Base-by-base conservation (phyloP, 2,888 invertebrate genomes). In the Pyrochroa serraticornis region DNA sequence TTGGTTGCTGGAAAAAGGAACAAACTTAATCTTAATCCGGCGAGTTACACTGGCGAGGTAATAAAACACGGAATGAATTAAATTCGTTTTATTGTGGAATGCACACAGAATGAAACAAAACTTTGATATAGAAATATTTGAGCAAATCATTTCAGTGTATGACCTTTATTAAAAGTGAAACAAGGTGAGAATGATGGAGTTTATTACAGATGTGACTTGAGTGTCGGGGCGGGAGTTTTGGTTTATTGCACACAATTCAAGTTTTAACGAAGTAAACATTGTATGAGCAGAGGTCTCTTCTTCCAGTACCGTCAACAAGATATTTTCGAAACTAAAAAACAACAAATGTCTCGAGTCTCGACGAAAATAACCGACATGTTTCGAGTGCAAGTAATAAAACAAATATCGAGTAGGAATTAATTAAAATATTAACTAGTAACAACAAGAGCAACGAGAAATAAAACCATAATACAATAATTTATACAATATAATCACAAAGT, bases 131-230 rank as follows among this genome's bases (percentile, higher is more conserved):
- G 66, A 73, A 71, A 75, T 73, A 73, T 68, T 69, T 75, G 75
- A 76, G 75, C 74, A 75, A 75, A 76, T 74, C 65, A 75, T 75
- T 71, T 73, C 70, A 71, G 71, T 71, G 71, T 72, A 71, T 71
- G 68, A 67, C 67, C 67, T 64, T 67, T 66, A 69, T 69, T 70
- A 68, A 68, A 70, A 62, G 65, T 68, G 68, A 73, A 73, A 73
- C 67, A 71, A 74, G 69, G 71, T 72, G 74, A 69, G 67, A 69
- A 66, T 62, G 68, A 68, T 65, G 62, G 63, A 59, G 68, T 72
- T 73, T 72, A 72, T 70, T 71, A 69, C 70, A 66, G 63, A 69
- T 68, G 69, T 68, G 69, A 70, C 67, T 22, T 58, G 58, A 49
- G 55, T 68, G 70, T 68, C 65, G 62, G 67, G 68, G 67, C 67